Percentiles rank a stretch among this genome's conserved stretches.
Conservation (phyloP, 2,113 vertebrate species). For the Chunga burmeisteri region DNA sequence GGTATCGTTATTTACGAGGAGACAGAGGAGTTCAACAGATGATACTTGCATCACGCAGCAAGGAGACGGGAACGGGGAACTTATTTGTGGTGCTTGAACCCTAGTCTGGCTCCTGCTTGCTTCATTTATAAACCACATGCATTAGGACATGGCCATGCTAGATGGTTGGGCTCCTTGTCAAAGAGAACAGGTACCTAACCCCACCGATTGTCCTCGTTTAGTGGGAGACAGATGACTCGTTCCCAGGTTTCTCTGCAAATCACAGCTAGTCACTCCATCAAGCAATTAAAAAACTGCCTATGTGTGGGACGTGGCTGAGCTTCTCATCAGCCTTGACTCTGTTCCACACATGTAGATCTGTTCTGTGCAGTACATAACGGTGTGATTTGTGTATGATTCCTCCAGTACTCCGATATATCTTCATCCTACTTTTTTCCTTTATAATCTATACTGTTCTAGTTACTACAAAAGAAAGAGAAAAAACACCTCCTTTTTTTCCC, state of each 20-base stretch:
- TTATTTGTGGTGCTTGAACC: neutral
- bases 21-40: neutral
- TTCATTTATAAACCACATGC: neutral
- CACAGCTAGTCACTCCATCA: constrained; percentile 1
- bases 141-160: neutral
- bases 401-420: neutral
- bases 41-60: no score
- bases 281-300: constrained; percentile 24
- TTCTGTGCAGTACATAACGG: neutral
- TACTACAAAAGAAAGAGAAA: neutral
- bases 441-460: neutral
- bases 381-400: neutral
- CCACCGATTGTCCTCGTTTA: neutral
- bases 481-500: accelerated
- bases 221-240: neutral
- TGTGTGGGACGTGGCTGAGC: neutral
- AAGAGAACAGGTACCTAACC: neutral
- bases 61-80: neutral
- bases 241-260: constrained; percentile 31
- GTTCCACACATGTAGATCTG: accelerated
- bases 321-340: neutral
- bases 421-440: neutral
- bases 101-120: neutral
- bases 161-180: neutral
- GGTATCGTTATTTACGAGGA: neutral